phyloP scores from a whole-genome alignment of 2,888 invertebrate genomes.

The Entomobrya proxima region DNA sequence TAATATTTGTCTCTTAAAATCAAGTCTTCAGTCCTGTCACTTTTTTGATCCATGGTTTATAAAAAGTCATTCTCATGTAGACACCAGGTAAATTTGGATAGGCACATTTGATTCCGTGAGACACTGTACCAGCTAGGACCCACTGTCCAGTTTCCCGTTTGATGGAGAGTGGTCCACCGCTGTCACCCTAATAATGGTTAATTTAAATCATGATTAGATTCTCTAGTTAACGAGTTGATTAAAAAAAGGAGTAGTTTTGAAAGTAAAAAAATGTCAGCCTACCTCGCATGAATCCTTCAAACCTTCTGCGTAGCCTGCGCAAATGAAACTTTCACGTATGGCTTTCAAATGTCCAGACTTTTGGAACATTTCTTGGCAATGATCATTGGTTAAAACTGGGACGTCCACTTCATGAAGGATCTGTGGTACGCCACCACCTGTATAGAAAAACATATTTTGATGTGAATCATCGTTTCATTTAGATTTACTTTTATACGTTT shows the following conservation, averaged over 20 bases:
- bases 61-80: conserved; percentile 94
- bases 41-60: conserved; percentile 92
- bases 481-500: background rate
- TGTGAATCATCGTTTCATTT: background rate
- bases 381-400: conserved; percentile 92
- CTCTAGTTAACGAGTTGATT: background rate
- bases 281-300: conserved; percentile 94
- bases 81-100: conserved; percentile 77
- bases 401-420: conserved; percentile 93
- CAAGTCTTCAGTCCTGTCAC: conserved; percentile 79
- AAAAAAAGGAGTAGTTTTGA: background rate
- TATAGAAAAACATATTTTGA: background rate
- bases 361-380: conserved; percentile 95
- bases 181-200: conserved; percentile 86
- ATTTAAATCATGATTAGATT: background rate
- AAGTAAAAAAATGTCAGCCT: conserved; percentile 75
- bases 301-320: conserved; percentile 94
- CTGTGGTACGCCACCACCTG: conserved; percentile 90
- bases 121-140: conserved; percentile 93
- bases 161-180: conserved; percentile 92
- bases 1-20: background rate
- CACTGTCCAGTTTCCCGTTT: conserved; percentile 87
- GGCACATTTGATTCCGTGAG: conserved; percentile 83
- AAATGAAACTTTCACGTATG: conserved; percentile 91
- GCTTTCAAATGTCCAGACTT: conserved; percentile 92